A percentile compares a stretch with the other conserved stretches of the same genome.
These are phyloP conservation scores for Hypomecis atomaria DNA, from an alignment of 2,888 invertebrate genomes.

Conservation along the genomic window DNA sequence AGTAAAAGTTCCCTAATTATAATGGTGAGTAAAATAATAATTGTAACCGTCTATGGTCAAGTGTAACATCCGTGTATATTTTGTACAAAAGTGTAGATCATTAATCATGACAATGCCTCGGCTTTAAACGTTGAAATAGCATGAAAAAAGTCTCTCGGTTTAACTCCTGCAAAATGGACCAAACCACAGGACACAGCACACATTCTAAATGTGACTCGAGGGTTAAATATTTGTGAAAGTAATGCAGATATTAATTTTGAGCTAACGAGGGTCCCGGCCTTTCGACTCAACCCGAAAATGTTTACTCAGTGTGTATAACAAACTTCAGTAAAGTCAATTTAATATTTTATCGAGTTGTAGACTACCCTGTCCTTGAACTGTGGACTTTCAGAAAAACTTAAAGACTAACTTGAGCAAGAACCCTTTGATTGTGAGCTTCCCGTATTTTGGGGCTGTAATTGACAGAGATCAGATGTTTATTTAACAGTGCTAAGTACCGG, in stretches of 20 bases:
- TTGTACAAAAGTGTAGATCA: too few species aligned
- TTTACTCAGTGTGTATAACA: conserved; percentile 37
- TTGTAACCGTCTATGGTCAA: too few species aligned
- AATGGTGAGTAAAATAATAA: too few species aligned
- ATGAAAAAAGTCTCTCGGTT: background rate
- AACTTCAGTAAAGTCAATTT: conserved; percentile 39
- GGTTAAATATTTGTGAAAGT: conserved; percentile 38
- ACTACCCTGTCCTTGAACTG: conserved; percentile 21
- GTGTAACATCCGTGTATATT: too few species aligned
- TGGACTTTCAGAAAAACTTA: conserved; percentile 9
- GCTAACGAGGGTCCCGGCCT: conserved; percentile 48
- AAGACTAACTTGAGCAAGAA: conserved; percentile 14
- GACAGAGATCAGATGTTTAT: too few species aligned
- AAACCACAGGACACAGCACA: background rate
- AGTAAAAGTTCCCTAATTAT: too few species aligned
- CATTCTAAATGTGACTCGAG: conserved; percentile 16
- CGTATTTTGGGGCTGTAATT: background rate
- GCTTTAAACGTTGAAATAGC: background rate
- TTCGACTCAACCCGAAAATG: conserved; percentile 37
- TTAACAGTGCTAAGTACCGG: too few species aligned
- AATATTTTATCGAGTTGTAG: conserved; percentile 29
- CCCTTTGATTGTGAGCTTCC: background rate
- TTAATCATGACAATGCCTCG: too few species aligned
- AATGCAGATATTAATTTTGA: conserved; percentile 54
- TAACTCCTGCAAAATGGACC: background rate